Percentiles rank a stretch among this genome's conserved stretches.
phyloP scores from a whole-genome alignment of 1,140 invertebrate species.

The Drosophila guanche region DNA sequence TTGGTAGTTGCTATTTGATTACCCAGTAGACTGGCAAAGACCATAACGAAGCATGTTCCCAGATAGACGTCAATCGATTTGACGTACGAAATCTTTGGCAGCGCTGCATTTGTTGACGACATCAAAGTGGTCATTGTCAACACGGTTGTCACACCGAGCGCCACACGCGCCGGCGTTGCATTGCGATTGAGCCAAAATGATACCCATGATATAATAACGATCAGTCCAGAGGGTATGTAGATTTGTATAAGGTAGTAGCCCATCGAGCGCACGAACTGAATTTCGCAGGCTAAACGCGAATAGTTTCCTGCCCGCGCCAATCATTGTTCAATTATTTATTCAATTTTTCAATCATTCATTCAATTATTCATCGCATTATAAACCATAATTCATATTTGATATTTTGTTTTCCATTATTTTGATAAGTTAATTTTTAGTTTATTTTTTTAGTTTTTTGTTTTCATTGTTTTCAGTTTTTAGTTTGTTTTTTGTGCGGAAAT shows the following conservation, averaged over 20 bases:
- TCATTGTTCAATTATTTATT: conserved; percentile 8
- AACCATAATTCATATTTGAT: conserved; percentile 9
- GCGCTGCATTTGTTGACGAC: conserved; percentile 98
- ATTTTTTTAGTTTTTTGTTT: conserved; percentile 29
- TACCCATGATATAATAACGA: conserved; percentile 99
- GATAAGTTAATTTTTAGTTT: conserved; percentile 17
- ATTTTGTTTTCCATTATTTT: conserved; percentile 15
- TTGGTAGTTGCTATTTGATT: conserved; percentile 84
- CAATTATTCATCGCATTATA: not conserved
- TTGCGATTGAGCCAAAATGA: conserved; percentile 96
- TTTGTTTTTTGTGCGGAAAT: conserved; percentile 20
- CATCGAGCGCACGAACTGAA: conserved; percentile 98
- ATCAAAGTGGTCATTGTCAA: conserved; percentile 99
- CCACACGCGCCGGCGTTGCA: conserved; percentile 97
- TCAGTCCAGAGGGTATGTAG: conserved; percentile 98
- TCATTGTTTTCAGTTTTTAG: conserved; percentile 14
- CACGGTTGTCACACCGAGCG: conserved; percentile 98
- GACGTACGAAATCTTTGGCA: conserved; percentile 99
- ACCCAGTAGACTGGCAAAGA: conserved; percentile 97
- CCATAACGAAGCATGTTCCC: conserved; percentile 99
- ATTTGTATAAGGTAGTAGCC: conserved; percentile 99
- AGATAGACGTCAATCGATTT: conserved; percentile 99
- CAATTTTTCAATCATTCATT: conserved; percentile 1
- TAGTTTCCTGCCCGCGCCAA: conserved; percentile 92
- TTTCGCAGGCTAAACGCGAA: conserved; percentile 97